Conservation (phyloP, 2,797 vertebrate species). For the Manis javanica region DNA sequence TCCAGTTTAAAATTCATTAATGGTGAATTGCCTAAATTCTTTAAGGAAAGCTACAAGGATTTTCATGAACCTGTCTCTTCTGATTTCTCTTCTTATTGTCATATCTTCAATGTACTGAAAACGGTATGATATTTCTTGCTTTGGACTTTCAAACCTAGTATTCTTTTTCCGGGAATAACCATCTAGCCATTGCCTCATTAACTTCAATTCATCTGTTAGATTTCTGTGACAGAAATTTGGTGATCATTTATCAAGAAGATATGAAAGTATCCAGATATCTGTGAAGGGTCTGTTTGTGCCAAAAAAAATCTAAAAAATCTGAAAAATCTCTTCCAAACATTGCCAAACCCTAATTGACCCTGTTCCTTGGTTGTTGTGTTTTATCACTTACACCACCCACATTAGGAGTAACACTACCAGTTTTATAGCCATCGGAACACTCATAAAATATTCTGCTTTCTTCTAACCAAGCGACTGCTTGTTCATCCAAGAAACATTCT, state of each 20-base stretch:
- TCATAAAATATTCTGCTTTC: background rate
- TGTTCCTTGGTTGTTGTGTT: background rate
- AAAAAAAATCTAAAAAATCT: background rate
- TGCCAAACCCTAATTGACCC: background rate
- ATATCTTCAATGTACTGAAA: background rate
- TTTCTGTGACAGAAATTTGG: background rate
- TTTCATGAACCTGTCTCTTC: background rate
- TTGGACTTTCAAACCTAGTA: background rate
- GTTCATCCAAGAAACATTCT: background rate
- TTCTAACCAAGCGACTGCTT: background rate
- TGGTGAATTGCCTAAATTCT: slow-evolving; percentile 24
- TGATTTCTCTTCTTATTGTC: background rate
- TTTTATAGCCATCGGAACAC: background rate
- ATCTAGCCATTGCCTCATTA: background rate
- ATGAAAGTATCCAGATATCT: background rate
- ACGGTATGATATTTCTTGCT: background rate
- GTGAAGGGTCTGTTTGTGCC: background rate
- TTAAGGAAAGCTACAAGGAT: slow-evolving; percentile 17
- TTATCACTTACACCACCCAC: background rate
- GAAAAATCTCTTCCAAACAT: background rate
- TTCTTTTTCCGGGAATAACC: background rate
- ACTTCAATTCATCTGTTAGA: background rate
- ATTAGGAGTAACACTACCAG: background rate
- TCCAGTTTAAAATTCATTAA: slow-evolving; percentile 12
- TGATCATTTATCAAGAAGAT: background rate